These are phyloP conservation scores for Drosophila athabasca DNA, from an alignment of 1,140 invertebrate species.

Conservation along the genomic window DNA sequence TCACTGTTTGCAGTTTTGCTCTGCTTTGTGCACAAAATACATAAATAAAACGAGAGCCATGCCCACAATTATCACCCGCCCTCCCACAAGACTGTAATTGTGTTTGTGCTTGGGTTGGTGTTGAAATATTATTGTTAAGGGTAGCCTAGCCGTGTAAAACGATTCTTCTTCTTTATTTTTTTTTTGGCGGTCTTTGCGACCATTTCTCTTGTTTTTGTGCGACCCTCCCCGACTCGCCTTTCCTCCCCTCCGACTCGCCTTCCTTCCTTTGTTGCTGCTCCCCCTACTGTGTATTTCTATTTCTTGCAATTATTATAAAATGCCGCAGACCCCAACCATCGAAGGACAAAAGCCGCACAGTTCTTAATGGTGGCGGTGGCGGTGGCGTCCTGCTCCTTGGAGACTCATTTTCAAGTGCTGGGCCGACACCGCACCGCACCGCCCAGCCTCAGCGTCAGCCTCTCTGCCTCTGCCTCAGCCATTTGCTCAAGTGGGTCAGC, in stretches of 20 bases:
- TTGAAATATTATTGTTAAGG: slow-evolving; percentile 67
- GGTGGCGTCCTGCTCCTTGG: slow-evolving; percentile 59
- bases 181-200: slow-evolving; percentile 45
- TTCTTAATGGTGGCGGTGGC: slow-evolving; percentile 29
- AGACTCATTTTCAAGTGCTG: slow-evolving; percentile 78
- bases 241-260: neutral
- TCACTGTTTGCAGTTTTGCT: too few relatives aligned
- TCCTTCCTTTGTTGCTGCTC: slow-evolving; percentile 24
- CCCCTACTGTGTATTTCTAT: neutral
- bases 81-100: slow-evolving; percentile 41
- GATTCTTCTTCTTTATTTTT: slow-evolving; percentile 12
- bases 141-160: slow-evolving; percentile 31
- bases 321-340: slow-evolving; percentile 46
- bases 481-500: slow-evolving; percentile 74
- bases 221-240: neutral
- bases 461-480: neutral
- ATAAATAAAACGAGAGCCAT: neutral
- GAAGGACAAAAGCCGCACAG: slow-evolving; percentile 21
- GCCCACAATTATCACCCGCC: slow-evolving; percentile 51
- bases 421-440: slow-evolving; percentile 27
- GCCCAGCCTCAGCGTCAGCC: neutral
- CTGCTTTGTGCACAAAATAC: too few relatives aligned
- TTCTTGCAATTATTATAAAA: slow-evolving; percentile 79
- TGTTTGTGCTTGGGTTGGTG: slow-evolving; percentile 8
- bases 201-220: too few relatives aligned